A percentile compares a stretch with the other conserved stretches of the same genome.
Conservation (phyloP, 2,888 invertebrate species). For the Deilephila elpenor region DNA sequence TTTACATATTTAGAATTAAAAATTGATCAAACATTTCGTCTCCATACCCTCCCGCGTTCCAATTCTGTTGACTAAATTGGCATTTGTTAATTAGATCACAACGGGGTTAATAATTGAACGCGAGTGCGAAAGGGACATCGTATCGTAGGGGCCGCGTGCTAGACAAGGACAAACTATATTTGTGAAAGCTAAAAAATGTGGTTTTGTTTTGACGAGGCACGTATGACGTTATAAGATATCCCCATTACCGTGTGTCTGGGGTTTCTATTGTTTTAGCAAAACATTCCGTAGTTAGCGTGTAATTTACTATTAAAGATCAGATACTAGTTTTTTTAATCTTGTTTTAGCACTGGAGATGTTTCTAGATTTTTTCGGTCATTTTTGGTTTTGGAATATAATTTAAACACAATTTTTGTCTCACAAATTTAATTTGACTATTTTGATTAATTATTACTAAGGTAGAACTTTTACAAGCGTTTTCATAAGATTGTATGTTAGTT, state of each 20-base stretch:
- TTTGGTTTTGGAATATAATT: too few species aligned
- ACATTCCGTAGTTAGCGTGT: constrained; percentile 4
- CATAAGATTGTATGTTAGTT: too few species aligned
- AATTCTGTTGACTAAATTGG: constrained; percentile 60
- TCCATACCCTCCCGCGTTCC: constrained; percentile 44
- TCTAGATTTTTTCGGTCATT: not conserved
- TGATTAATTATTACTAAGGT: too few species aligned
- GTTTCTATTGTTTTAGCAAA: constrained; percentile 13
- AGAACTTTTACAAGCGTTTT: too few species aligned
- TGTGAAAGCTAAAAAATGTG: constrained; percentile 34
- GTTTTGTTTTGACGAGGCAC: constrained; percentile 32
- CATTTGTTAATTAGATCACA: constrained; percentile 69
- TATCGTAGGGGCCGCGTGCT: constrained; percentile 30
- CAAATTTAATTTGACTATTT: too few species aligned
- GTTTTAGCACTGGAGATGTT: not conserved
- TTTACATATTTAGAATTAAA: not conserved
- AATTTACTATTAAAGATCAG: not conserved
- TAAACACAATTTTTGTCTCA: too few species aligned
- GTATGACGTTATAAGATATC: constrained; percentile 24
- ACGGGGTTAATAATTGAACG: constrained; percentile 61
- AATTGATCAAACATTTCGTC: constrained; percentile 29
- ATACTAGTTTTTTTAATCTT: not conserved
- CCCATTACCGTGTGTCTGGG: constrained; percentile 23
- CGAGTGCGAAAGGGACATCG: constrained; percentile 13
- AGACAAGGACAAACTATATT: constrained; percentile 39